Percentiles rank a stretch among this genome's conserved stretches.
These are phyloP conservation scores for Suricata suricatta DNA, from an alignment of 2,113 vertebrate genomes.

Conservation along the genomic window DNA sequence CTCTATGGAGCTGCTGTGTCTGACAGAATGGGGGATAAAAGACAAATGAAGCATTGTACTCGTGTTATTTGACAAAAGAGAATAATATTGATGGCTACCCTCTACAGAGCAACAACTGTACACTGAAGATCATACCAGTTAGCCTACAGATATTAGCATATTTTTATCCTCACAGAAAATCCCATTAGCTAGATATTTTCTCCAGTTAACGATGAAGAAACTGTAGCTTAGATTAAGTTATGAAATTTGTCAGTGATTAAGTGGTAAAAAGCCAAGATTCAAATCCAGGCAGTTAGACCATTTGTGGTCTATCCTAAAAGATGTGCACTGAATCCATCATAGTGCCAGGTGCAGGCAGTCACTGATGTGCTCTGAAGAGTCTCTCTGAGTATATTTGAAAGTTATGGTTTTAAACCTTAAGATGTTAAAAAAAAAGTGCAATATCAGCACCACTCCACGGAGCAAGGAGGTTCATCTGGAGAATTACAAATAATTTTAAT, in stretches of 20 bases:
- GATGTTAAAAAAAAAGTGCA: not conserved
- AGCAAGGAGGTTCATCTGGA: not conserved
- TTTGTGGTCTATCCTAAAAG: not conserved
- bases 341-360: not conserved
- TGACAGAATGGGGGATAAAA: not conserved
- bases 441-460: not conserved
- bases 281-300: not conserved
- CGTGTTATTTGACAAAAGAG: not conserved
- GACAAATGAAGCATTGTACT: not conserved
- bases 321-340: not conserved
- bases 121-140: not conserved
- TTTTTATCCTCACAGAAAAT: not conserved
- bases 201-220: not conserved
- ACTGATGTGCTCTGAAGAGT: not conserved
- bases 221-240: not conserved
- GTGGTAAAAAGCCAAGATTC: not conserved
- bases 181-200: not conserved
- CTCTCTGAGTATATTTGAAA: not conserved
- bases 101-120: not conserved
- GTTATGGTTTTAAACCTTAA: not conserved
- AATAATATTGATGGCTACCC: not conserved
- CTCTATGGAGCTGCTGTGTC: not conserved
- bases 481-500: not conserved
- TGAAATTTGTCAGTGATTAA: not conserved
- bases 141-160: not conserved